Conservation (phyloP, 2,888 invertebrate species). For the Endomychus coccineus region DNA sequence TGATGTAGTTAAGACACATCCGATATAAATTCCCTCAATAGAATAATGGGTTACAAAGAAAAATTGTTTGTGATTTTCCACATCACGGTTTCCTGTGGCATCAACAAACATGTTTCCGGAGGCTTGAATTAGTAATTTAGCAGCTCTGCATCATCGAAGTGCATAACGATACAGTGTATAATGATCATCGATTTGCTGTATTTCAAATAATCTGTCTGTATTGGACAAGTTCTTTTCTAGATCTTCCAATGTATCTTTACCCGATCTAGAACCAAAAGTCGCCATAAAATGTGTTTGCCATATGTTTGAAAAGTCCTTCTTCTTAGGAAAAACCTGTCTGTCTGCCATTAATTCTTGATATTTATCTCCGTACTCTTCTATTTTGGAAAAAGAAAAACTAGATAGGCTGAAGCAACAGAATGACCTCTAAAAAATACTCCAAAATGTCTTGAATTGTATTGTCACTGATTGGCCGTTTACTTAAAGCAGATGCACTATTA, state of each 20-base stretch:
- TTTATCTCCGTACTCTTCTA: conserved; percentile 5
- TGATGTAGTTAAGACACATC: conserved; percentile 10
- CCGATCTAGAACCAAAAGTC: not conserved
- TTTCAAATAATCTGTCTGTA: conserved; percentile 1
- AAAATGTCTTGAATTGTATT: conserved; percentile 4
- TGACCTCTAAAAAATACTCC: conserved; percentile 11
- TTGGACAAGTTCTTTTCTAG: conserved; percentile 3
- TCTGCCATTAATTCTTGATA: conserved; percentile 5
- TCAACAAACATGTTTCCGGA: conserved; percentile 12
- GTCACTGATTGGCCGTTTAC: conserved; percentile 6
- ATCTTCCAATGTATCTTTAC: conserved; percentile 4
- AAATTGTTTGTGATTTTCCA: conserved; percentile 11
- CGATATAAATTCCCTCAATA: conserved; percentile 11
- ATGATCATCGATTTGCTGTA: conserved; percentile 4
- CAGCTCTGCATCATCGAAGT: conserved; percentile 8
- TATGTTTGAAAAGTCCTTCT: conserved; percentile 7
- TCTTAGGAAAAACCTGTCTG: conserved; percentile 5
- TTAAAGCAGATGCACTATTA: conserved; percentile 8
- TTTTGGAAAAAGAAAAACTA: conserved; percentile 8
- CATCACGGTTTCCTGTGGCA: conserved; percentile 13
- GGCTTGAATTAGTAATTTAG: conserved; percentile 1
- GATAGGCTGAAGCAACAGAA: conserved; percentile 7
- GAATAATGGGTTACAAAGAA: conserved; percentile 13
- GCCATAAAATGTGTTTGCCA: conserved; percentile 5
- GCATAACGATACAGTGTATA: conserved; percentile 5